phyloP scores from a whole-genome alignment of 2,888 invertebrate genomes.

The Cheilosia urbana region DNA sequence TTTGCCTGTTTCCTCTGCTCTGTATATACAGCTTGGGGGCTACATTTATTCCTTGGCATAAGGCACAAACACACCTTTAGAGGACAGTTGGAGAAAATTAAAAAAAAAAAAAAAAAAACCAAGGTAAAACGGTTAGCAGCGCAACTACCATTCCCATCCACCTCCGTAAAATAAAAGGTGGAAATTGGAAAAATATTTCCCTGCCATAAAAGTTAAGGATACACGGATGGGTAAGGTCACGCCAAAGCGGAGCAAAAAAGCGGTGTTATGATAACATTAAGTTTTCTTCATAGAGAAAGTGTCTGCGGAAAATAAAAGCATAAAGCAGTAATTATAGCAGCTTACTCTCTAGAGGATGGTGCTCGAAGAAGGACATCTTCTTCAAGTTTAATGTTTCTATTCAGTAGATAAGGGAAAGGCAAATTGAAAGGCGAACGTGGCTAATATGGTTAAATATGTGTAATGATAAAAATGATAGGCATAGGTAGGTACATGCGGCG shows the following conservation, averaged over 20 bases:
- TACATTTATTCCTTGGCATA: slow-evolving; percentile 66
- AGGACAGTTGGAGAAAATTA: slow-evolving; percentile 57
- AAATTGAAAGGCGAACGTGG: slow-evolving; percentile 10
- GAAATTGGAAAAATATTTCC: slow-evolving; percentile 68
- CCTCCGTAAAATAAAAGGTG: slow-evolving; percentile 36
- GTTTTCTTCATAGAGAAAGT: slow-evolving; percentile 66
- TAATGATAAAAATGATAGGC: slow-evolving; percentile 10
- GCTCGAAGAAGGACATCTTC: slow-evolving; percentile 35
- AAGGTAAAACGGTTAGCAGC: slow-evolving; percentile 34
- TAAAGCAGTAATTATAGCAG: slow-evolving; percentile 70
- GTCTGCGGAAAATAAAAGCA: slow-evolving; percentile 55
- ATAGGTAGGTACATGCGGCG: too few relatives aligned
- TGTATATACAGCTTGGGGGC: slow-evolving; percentile 25
- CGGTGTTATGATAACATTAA: slow-evolving; percentile 69
- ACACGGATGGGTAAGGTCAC: neutral
- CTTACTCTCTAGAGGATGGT: slow-evolving; percentile 36
- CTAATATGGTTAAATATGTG: slow-evolving; percentile 39
- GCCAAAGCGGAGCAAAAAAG: slow-evolving; percentile 2
- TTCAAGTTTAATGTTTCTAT: slow-evolving; percentile 60
- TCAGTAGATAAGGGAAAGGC: neutral
- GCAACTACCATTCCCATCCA: neutral
- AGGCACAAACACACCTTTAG: slow-evolving; percentile 20
- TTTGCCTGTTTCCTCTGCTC: slow-evolving; percentile 20
- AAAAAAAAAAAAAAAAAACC: slow-evolving; percentile 44
- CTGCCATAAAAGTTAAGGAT: slow-evolving; percentile 58